Base-by-base conservation (phyloP, 2,113 vertebrate genomes). In the Forbesichthys agassizii region DNA sequence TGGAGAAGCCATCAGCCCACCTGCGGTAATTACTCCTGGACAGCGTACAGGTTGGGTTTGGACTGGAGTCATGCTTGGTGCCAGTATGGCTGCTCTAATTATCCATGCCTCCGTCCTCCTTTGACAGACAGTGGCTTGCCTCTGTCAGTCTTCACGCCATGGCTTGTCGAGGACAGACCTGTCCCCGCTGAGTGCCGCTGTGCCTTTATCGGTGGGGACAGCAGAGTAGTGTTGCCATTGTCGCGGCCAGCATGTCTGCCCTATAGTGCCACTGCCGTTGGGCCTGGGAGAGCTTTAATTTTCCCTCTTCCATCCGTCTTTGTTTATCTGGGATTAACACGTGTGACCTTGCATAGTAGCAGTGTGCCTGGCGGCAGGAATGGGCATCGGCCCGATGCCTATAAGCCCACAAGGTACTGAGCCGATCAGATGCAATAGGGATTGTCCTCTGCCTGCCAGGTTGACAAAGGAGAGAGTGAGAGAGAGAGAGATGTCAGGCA, bases 261-360 rank as follows among this genome's bases (percentile, higher is more conserved):
- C 61, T 58, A 53, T 52, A 33, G 16, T 27, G 16, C 33, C 46
- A 14, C 59, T n/a, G 79, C 81, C 76, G 64, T 77, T 46, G 69
- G 78, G 53, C 68, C 33, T 56, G 13, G 54, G 54, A 20, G 59
- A 70, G 81, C 78, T 81, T 78, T 80, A 72, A 74, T 82, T 75
- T 65, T 68, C 68, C 33, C 63, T 42, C 77, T 77, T 80, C 54
- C 14, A 16, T 66, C 56, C 49, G 47, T 77, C 77, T 88, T 70
- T 89, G 85, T 90, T 91, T 91, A 90, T 92, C 86, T 49, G 73
- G 76, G 84, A 80, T 84, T 74, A 88, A 79, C 88, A 90, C 88
- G 74, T 85, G 3, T 86, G 86, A 89, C 90, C 90, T 91, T 88
- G 88, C 75, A 76, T 72, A 81, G 72, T 66, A 82, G 55, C 75